These are phyloP conservation scores for Channa argus DNA, from an alignment of 2,113 vertebrate genomes.

Conservation along the genomic window DNA sequence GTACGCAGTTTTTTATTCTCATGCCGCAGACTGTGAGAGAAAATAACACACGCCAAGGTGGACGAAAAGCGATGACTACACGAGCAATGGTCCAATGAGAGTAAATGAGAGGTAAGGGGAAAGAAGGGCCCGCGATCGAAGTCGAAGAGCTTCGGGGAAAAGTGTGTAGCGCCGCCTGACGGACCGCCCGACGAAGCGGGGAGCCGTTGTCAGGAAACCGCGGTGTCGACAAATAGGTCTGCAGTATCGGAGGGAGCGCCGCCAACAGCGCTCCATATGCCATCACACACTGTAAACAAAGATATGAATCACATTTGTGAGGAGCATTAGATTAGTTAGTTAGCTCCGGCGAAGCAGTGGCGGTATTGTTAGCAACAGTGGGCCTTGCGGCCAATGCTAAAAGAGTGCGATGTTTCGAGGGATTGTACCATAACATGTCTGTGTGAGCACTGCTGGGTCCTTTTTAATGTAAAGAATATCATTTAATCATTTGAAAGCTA, in stretches of 20 bases:
- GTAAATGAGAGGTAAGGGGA: slow-evolving; percentile 76
- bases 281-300: slow-evolving; percentile 68
- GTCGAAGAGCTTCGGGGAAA: slow-evolving; percentile 82
- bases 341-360: background rate
- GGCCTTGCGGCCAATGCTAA: slow-evolving; percentile 30
- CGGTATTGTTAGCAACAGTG: slow-evolving; percentile 3
- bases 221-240: slow-evolving; percentile 78
- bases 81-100: slow-evolving; percentile 71
- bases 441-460: background rate
- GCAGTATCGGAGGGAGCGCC: slow-evolving; percentile 81
- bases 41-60: background rate
- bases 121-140: slow-evolving; percentile 80
- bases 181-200: slow-evolving; percentile 82
- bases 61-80: slow-evolving; percentile 44
- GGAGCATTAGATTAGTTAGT: background rate
- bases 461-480: background rate
- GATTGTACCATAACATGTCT: background rate
- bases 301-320: slow-evolving; percentile 4
- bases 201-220: slow-evolving; percentile 75
- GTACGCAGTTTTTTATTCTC: background rate
- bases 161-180: slow-evolving; percentile 88
- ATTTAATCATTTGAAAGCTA: background rate
- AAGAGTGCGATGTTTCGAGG: background rate
- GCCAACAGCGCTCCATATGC: slow-evolving; percentile 82
- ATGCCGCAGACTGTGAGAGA: background rate